Evolutionary conservation across 1,140 invertebrate species (phyloP), one percentile per base, ranked within the genome.

Genomic region (Magallana gigas): DNA sequence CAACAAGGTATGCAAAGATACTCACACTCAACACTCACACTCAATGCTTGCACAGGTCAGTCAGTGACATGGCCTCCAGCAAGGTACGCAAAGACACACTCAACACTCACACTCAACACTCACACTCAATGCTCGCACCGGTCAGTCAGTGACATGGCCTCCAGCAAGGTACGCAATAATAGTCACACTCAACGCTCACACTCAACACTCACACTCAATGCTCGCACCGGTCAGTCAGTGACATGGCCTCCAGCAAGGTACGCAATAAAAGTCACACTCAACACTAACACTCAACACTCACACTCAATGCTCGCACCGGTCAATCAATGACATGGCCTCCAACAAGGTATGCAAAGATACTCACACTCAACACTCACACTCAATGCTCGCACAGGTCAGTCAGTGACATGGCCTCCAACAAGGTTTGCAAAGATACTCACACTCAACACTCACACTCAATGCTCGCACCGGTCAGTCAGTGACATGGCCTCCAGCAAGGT

Each of bases 221-320:
- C 36, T 36, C n/a, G n/a, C 98, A 99, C 96, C 96, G 98, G 94
- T 99, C 98, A 92, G 99, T 99, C 89, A 99, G 98, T 88, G 99
- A 99, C 95, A 99, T 99, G 99, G 99, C 99, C 91, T 99, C 99
- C 81, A 97, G 98, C 91, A 99, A 99, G 97, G 98, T 99, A 92
- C 71, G 89, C 12, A 62, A 85, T 0, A 1, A 36, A 1, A 36
- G 1, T 36, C 36, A 36, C 81, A 88, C 36, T 36, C 36, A 36
- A 36, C 36, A 36, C 36, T 36, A 0, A 36, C 36, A 36, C 36
- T 23, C 23, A 23, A 23, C 36, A 3, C 36, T 36, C 1, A 36
- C 36, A 36, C 36, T 36, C 36, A 36, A 36, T 36, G 36, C 36
- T 23, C 99, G 76, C 98, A 99, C 96, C 96, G 98, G 94, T 99